A percentile compares a stretch with the other conserved stretches of the same genome.
phyloP scores from a whole-genome alignment of 2,888 invertebrate species.

The Rhagium mordax region DNA sequence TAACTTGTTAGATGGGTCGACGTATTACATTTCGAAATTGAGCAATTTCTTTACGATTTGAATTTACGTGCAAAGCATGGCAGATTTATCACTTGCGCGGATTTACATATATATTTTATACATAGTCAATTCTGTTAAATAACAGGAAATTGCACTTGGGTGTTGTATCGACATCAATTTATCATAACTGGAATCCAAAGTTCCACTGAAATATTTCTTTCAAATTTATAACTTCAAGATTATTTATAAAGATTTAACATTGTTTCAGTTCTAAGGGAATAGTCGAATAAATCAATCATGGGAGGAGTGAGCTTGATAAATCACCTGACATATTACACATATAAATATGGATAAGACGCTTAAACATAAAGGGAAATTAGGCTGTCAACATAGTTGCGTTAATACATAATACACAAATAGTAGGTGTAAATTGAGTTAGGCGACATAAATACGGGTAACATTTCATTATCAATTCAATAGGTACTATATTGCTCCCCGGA shows the following conservation, averaged over 20 bases:
- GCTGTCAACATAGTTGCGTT: conserved; percentile 15
- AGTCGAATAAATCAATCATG: conserved; percentile 11
- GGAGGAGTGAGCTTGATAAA: conserved; percentile 3
- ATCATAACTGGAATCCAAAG: conserved; percentile 7
- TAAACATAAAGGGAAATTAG: conserved; percentile 23
- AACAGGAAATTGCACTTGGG: conserved; percentile 34
- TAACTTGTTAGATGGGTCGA: background rate
- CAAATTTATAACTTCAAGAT: conserved; percentile 11
- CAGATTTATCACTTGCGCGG: conserved; percentile 28
- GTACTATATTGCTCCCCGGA: background rate
- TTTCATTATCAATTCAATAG: conserved; percentile 14
- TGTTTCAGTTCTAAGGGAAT: conserved; percentile 9
- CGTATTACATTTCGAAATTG: conserved; percentile 15
- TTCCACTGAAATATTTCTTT: conserved; percentile 17
- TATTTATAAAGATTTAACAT: conserved; percentile 25
- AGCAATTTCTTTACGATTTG: conserved; percentile 15
- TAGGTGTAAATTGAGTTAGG: conserved; percentile 15
- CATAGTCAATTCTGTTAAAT: conserved; percentile 34
- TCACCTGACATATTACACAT: conserved; percentile 13
- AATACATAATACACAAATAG: conserved; percentile 5
- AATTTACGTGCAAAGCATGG: conserved; percentile 16
- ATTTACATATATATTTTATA: conserved; percentile 34
- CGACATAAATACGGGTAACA: conserved; percentile 7
- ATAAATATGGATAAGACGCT: conserved; percentile 12
- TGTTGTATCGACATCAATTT: conserved; percentile 26